Base-by-base conservation (phyloP, 2,113 vertebrate species). In the Pseudorhombus dupliciocellatus region DNA sequence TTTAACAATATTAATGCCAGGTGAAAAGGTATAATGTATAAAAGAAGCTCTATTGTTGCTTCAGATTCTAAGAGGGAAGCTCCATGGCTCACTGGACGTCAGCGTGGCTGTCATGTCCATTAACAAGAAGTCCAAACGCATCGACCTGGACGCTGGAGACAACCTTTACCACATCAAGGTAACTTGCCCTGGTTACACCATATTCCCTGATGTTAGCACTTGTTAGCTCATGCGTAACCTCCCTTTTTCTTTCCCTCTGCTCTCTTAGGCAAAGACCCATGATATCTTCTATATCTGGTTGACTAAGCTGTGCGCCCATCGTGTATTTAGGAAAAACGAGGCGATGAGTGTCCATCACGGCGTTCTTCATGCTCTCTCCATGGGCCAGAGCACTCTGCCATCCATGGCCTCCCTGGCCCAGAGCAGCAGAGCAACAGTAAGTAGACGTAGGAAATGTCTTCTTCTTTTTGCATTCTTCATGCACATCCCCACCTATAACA, bases 121-220 rank as follows among this genome's bases (percentile, higher is more conserved):
- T 86, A 98, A 98, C 86, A 96, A 94, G 88, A 97, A 96, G 84
- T 94, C 96, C 0, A 95, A 95, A 70, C 93, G 96, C 48, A 94
- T 98, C 0, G 97, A 98, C 80, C 92, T 98, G 78, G 97, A 98
- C 68, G 94, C 95, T 0, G 97, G 96, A 79, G 94, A 97, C 83
- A 96, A 94, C 85, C 93, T 98, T 55, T 97, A 96, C 83, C 97
- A 98, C 89, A 90, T 98, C 63, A 98, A 97, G 96, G 97, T 94
- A 66, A 59, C 14, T 0, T 2, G 5, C 7, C 24, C 18, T 50
- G 55, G 1, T 57, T 11, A n/a, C 3, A 44, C 10, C 8, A 18
- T 42, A 15, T 18, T 40, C 11, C 7, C 25, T 25, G 15, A 25
- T 20, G 21, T 54, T 28, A 54, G 9, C 0, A 25, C 10, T 11